Base-by-base conservation (phyloP, 2,113 vertebrate species). In the Martes martes region DNA sequence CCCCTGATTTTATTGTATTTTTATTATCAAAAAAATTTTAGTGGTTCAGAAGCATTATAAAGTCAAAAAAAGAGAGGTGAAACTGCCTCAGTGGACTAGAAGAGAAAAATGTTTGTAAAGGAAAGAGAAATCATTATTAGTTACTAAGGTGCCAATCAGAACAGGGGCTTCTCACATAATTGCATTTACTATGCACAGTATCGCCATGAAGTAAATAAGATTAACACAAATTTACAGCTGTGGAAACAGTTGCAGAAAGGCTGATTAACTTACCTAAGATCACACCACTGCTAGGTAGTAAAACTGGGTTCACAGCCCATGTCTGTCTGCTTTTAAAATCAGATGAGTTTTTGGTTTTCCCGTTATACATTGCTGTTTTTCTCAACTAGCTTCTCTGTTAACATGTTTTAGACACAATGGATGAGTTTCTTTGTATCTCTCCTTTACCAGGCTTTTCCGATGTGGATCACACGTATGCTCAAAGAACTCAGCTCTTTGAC, bases 401-500 rank as follows among this genome's bases (percentile, higher is more conserved):
- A 23, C 6, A 5, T 69, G 33, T 61, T 83, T 93, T 95, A 91
- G 95, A 87, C 63, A 82, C 93, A 96, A 1, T 92, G 36, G 33
- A 45, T 96, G 57, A 82, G 33, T 95, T 85, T 95, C 82, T 92
- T 93, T 95, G 79, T 94, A 14, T 98, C 82, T 97, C 67, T 97
- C 55, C 74, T 88, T 81, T 63, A 82, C 28, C 98, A 99, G 99
- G 99, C 76, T 99, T 99, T 98, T 99, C 99, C 0, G 99, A 99
- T 1, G 99, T 99, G 61, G 99, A 99, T 98, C 99, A 99, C 98
- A 99, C 99, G 0, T 99, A 99, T 4, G 99, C 99, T 96, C 99
- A 99, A 98, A 99, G 99, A 97, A 99, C 99, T 74, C 99, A 99
- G 98, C 99, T 99, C 90, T 99, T 99, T 97, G 99, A 99, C 99